phyloP scores from a whole-genome alignment of 1,140 invertebrate species.

The Brachionus koreanus region DNA sequence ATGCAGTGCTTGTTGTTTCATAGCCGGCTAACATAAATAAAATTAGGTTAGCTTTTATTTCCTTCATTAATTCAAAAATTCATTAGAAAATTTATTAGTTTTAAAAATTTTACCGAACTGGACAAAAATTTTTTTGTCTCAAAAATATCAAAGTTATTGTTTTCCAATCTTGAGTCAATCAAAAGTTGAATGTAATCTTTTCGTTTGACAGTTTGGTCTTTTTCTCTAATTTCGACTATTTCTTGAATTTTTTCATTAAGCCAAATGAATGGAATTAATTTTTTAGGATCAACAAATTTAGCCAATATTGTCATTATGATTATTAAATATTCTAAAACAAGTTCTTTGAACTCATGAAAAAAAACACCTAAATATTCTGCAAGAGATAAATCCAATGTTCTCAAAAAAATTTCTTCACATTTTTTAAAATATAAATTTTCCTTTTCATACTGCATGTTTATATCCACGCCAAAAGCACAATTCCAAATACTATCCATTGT shows the following conservation, averaged over 20 bases:
- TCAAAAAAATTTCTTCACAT: not conserved
- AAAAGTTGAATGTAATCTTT: conserved; percentile 40
- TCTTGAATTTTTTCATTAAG: not conserved
- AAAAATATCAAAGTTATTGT: not conserved
- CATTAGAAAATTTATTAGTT: not conserved
- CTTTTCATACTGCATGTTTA: conserved; percentile 51
- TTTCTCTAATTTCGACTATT: not conserved
- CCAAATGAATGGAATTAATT: conserved; percentile 12
- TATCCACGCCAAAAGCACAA: conserved; percentile 37
- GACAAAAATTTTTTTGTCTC: conserved; percentile 8
- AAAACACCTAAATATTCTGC: not conserved
- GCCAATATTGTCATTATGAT: not conserved
- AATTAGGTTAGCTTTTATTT: conserved; percentile 51
- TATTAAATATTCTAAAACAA: not conserved
- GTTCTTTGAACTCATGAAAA: not conserved
- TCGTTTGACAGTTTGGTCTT: not conserved
- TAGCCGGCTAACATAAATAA: conserved; percentile 55
- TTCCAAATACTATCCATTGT: conserved; percentile 44
- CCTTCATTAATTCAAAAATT: conserved; percentile 46
- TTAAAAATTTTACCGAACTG: not conserved
- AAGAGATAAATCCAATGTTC: not conserved
- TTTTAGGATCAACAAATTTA: not conserved
- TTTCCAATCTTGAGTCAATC: not conserved
- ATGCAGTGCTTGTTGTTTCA: conserved; percentile 59
- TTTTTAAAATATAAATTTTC: conserved; percentile 48